phyloP scores from a whole-genome alignment of 2,888 invertebrate species.

The Diaphora mendica region DNA sequence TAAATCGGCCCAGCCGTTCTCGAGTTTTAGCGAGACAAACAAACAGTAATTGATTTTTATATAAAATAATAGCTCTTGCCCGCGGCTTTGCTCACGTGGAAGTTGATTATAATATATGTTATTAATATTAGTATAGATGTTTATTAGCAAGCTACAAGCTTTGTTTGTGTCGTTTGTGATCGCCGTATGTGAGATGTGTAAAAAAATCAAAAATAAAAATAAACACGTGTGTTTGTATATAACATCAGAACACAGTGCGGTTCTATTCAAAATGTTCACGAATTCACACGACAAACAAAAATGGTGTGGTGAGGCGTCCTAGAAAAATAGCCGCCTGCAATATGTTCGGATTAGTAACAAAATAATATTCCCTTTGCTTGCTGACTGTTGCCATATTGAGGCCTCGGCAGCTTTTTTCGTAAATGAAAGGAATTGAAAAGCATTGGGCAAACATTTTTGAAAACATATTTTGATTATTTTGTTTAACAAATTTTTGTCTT shows the following conservation, averaged over 20 bases:
- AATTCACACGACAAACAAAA: constrained; percentile 65
- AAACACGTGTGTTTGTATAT: constrained; percentile 40
- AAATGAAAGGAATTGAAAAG: constrained; percentile 14
- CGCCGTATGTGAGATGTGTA: too few species aligned
- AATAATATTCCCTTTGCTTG: constrained; percentile 69
- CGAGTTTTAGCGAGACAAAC: too few species aligned
- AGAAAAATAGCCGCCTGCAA: constrained; percentile 75
- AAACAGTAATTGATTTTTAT: too few species aligned
- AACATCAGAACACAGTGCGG: constrained; percentile 39
- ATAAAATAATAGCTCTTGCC: too few species aligned
- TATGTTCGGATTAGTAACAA: constrained; percentile 78
- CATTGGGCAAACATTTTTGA: background rate
- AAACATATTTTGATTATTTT: background rate
- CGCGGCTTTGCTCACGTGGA: too few species aligned
- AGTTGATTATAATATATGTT: too few species aligned
- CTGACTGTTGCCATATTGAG: constrained; percentile 46
- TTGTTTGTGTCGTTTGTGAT: too few species aligned
- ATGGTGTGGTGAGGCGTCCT: constrained; percentile 58
- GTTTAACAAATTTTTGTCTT: background rate
- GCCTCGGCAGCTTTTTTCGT: background rate
- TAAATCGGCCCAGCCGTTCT: too few species aligned
- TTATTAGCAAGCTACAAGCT: too few species aligned
- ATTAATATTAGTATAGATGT: too few species aligned
- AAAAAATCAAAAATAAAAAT: too few species aligned
- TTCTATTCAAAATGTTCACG: constrained; percentile 56